Conservation (phyloP, 2,797 vertebrate genomes). For the Rhinatrema bivittatum region DNA sequence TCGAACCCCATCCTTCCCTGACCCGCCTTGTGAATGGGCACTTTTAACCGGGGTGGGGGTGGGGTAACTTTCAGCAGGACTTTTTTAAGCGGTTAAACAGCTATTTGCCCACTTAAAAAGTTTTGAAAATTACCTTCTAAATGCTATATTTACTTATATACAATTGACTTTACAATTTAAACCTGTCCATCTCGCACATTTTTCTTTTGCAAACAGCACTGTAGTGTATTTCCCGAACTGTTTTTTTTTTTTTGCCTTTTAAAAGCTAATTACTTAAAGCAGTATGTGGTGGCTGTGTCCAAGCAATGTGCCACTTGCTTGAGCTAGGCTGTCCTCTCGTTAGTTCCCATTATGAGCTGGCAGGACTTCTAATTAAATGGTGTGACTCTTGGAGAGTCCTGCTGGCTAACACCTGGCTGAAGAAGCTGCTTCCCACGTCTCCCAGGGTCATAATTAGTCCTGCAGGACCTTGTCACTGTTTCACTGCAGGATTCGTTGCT, state of each 20-base stretch:
- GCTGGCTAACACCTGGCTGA: conserved; percentile 51
- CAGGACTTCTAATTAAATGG: conserved; percentile 46
- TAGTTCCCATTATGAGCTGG: conserved; percentile 48
- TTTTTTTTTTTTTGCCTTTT: neutral
- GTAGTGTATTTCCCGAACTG: too few relatives aligned
- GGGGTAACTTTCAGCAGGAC: too few relatives aligned
- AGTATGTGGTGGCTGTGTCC: neutral
- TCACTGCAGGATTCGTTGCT: conserved; percentile 21
- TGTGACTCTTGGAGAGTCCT: conserved; percentile 34
- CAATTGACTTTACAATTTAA: too few relatives aligned
- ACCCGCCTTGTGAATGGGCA: too few relatives aligned
- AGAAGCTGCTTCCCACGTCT: conserved; percentile 32
- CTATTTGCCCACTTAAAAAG: too few relatives aligned
- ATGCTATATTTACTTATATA: too few relatives aligned
- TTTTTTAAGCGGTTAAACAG: too few relatives aligned
- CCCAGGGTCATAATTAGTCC: conserved; percentile 29
- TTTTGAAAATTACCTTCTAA: too few relatives aligned
- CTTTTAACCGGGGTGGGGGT: too few relatives aligned
- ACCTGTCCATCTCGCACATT: too few relatives aligned
- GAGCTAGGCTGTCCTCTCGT: conserved; percentile 31
- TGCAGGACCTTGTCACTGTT: conserved; percentile 1
- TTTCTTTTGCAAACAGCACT: too few relatives aligned
- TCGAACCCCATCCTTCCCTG: too few relatives aligned
- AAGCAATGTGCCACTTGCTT: neutral
- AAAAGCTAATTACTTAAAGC: conserved; percentile 3